Percentiles rank a stretch among this genome's conserved stretches.
phyloP scores from a whole-genome alignment of 2,113 vertebrate species.

The Rhagologus leucostigma region DNA sequence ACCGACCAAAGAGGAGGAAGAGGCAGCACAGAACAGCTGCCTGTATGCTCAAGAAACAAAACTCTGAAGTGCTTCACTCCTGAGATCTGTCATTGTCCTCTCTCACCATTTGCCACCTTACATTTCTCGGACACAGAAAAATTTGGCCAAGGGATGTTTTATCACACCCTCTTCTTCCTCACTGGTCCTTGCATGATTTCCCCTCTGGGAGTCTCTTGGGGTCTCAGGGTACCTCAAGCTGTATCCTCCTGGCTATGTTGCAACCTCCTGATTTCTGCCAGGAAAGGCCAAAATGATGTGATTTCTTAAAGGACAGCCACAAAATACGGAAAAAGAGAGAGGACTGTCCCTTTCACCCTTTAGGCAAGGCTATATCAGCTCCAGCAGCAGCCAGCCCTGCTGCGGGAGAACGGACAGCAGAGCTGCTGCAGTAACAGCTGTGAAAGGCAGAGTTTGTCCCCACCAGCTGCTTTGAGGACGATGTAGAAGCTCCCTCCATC shows the following conservation, averaged over 20 bases:
- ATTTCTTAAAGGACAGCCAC: background rate
- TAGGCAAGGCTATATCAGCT: background rate
- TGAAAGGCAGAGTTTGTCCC: background rate
- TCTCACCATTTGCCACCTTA: rapidly evolving
- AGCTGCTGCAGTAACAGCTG: background rate
- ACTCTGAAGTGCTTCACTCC: background rate
- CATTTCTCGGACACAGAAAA: background rate
- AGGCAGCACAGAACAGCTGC: background rate
- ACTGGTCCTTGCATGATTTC: background rate
- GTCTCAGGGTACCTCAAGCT: background rate
- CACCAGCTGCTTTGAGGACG: rapidly evolving
- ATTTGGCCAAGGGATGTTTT: background rate
- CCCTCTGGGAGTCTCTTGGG: background rate
- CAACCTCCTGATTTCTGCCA: background rate
- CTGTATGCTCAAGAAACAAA: background rate
- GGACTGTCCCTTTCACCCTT: background rate
- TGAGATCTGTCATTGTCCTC: rapidly evolving
- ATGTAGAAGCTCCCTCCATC: background rate
- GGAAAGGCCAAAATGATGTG: rapidly evolving
- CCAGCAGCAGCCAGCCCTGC: background rate
- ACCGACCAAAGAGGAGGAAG: background rate
- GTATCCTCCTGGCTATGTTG: rapidly evolving
- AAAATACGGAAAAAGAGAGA: background rate
- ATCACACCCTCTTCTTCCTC: background rate
- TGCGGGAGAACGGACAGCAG: rapidly evolving